Base-by-base conservation (phyloP, 30 jellyfish, hydroid and myxozoan genomes). In the Hydractinia echinata region DNA sequence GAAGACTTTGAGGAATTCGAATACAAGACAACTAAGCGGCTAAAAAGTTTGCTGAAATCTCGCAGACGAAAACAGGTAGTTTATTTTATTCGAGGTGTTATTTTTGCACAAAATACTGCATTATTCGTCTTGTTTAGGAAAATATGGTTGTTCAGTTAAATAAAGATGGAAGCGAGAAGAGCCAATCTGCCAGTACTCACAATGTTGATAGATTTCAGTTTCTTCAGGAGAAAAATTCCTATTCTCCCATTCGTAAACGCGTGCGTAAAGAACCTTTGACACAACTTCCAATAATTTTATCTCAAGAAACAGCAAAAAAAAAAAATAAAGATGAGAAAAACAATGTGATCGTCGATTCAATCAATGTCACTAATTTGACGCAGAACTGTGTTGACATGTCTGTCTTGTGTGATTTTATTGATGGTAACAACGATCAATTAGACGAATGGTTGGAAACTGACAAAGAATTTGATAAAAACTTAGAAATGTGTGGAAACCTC, bases 211-310 rank as follows among this genome's bases (percentile, higher is more conserved):
- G 44, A 30, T 30, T 30, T 30, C 44, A 30, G 44, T 30, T 30
- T 30, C 44, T 30, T 0, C 44, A 30, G 2, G 44, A 30, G 44
- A 30, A 30, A 30, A 30, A 30, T 30, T 64, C 74, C 4, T 64
- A 64, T 64, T 64, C 74, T n/a, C 74, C 74, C 19, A 64, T 64
- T n/a, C 74, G 74, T n/a, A 64, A 64, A 64, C 74, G 74, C 39
- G 9, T 64, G 7, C 19, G 74, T 7, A 44, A 51, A 7, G 74
- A 64, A 64, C 74, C 74, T 64, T 64, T 64, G 39, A 64, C 19
- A 64, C 51, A 64, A n/a, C 39, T 64, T 44, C 74, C 74, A n/a
- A 44, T 4, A 64, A 2, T 6, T 64, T n/a, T 64, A 44, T 44
- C 39, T 6, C 19, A 13, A 7, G 39, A 51, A 64, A 7, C 74